A percentile compares a stretch with the other conserved stretches of the same genome.
phyloP scores from a whole-genome alignment of 1,140 invertebrate genomes.

The Pygmarrhopalites habei region DNA sequence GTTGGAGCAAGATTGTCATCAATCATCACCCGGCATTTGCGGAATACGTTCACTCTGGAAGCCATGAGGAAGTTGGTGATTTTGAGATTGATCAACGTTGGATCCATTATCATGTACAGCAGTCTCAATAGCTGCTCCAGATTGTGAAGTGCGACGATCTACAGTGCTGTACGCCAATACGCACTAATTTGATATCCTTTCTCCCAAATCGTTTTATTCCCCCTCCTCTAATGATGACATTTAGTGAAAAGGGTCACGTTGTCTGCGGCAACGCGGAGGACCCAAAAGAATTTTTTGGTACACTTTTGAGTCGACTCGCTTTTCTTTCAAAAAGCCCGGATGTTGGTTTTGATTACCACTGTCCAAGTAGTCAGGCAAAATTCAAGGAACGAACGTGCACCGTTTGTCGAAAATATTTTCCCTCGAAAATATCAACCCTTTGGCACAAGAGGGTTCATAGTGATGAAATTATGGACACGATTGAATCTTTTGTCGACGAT shows the following conservation, averaged over 20 bases:
- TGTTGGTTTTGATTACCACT: not conserved
- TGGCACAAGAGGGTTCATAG: too few relatives aligned
- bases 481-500: too few relatives aligned
- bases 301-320: not conserved
- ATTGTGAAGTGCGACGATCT: not conserved
- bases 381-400: not conserved
- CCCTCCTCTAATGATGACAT: not conserved
- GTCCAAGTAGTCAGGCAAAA: not conserved
- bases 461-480: too few relatives aligned
- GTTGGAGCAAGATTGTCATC: slow-evolving; percentile 40
- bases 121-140: slow-evolving; percentile 8
- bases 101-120: not conserved
- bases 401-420: not conserved
- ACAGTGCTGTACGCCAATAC: not conserved
- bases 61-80: too few relatives aligned
- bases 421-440: not conserved
- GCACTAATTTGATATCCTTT: not conserved
- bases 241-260: not conserved
- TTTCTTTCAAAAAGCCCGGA: not conserved
- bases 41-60: not conserved
- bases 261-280: not conserved
- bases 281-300: not conserved
- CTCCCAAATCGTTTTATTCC: not conserved
- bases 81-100: not conserved
- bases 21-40: slow-evolving; percentile 36